phyloP scores from a whole-genome alignment of 2,797 vertebrate species.

The Scyliorhinus canicula region DNA sequence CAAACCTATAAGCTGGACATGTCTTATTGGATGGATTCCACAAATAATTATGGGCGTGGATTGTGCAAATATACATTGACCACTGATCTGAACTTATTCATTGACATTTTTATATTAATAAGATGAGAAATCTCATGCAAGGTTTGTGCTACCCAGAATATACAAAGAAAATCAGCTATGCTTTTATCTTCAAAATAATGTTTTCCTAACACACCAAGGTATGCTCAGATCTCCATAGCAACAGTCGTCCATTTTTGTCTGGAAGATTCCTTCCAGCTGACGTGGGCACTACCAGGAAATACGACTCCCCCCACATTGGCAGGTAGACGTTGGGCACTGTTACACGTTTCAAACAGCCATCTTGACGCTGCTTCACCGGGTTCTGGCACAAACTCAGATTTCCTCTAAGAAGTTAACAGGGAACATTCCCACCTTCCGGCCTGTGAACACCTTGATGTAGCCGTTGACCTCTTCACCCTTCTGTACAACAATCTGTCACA shows the following conservation, averaged over 20 bases:
- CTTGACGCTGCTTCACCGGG: not conserved
- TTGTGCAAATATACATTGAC: not conserved
- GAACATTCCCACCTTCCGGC: conserved; percentile 86
- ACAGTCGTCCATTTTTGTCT: conserved; percentile 9
- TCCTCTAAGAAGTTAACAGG: conserved; percentile 78
- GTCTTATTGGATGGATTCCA: not conserved
- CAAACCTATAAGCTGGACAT: not conserved
- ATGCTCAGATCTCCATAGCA: not conserved
- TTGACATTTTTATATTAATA: not conserved
- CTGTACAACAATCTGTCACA: conserved; percentile 79
- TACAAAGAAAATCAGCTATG: not conserved
- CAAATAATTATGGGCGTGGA: not conserved
- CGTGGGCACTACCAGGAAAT: not conserved
- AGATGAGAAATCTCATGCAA: not conserved
- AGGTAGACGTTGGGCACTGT: not conserved
- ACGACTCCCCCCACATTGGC: not conserved
- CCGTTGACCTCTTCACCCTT: conserved; percentile 85
- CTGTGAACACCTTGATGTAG: conserved; percentile 84
- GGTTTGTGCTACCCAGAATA: not conserved
- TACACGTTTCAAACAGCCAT: not conserved
- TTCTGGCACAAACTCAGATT: conserved; percentile 59
- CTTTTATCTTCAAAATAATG: not conserved
- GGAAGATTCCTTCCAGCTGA: conserved; percentile 15
- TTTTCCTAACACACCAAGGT: conserved; percentile 14
- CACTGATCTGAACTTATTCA: not conserved